These are phyloP conservation scores for Agrilus mali DNA, from an alignment of 2,888 invertebrate genomes.

Conservation along the genomic window DNA sequence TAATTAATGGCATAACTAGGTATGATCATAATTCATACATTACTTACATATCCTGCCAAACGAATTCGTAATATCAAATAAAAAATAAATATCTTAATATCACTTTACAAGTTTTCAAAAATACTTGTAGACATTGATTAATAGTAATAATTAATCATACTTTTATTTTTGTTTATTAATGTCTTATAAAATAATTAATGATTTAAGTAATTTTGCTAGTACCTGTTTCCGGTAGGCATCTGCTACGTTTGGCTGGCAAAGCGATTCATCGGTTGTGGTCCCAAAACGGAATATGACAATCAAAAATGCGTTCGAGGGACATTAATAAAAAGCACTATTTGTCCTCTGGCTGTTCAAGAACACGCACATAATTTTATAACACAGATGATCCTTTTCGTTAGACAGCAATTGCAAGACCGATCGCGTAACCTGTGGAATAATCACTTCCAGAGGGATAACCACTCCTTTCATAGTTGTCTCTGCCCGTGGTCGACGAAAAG, in stretches of 20 bases:
- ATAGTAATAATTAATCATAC: too few species aligned
- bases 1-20: neutral
- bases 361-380: neutral
- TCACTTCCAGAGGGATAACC: constrained; percentile 13
- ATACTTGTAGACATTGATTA: too few species aligned
- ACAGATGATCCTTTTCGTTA: constrained; percentile 11
- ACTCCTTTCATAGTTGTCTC: constrained; percentile 14
- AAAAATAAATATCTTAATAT: too few species aligned
- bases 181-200: too few species aligned
- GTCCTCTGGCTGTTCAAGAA: neutral
- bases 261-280: neutral
- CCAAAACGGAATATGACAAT: neutral
- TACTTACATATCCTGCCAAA: neutral
- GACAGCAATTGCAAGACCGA: constrained; percentile 27
- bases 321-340: neutral
- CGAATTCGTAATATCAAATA: too few species aligned
- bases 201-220: too few species aligned
- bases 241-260: too few species aligned
- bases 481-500: constrained; percentile 24
- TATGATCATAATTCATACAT: constrained; percentile 2
- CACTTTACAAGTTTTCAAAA: too few species aligned
- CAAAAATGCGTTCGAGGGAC: neutral
- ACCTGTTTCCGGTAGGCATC: too few species aligned
- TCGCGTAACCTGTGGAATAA: constrained; percentile 18
- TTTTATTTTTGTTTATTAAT: too few species aligned